These are phyloP conservation scores for Drosophila bunnanda DNA, from an alignment of 2,888 invertebrate genomes.

Conservation along the genomic window DNA sequence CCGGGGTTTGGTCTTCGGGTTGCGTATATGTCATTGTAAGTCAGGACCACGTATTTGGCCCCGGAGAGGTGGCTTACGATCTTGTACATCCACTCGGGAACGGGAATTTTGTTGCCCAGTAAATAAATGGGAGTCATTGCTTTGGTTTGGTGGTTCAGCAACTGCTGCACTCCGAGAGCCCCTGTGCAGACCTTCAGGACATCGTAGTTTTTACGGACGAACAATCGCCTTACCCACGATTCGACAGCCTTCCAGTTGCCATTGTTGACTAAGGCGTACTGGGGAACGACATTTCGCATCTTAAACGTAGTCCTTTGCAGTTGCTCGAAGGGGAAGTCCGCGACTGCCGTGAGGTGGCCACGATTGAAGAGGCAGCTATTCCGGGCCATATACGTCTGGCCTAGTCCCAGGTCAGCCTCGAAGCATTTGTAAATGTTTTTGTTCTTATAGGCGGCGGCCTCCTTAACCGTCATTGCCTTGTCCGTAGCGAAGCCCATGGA, in stretches of 20 bases:
- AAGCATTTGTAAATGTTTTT: constrained; percentile 50
- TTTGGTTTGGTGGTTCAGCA: not conserved
- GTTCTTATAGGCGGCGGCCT: constrained; percentile 39
- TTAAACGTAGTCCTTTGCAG: constrained; percentile 85
- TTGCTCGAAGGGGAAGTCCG: constrained; percentile 85
- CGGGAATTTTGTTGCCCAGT: constrained; percentile 17
- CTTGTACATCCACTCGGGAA: constrained; percentile 61
- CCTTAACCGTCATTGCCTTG: constrained; percentile 32
- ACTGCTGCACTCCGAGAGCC: constrained; percentile 37
- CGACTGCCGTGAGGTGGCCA: constrained; percentile 85
- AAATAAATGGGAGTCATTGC: constrained; percentile 37
- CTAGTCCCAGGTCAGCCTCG: constrained; percentile 26
- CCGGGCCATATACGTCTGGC: constrained; percentile 25
- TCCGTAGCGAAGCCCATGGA: constrained; percentile 44
- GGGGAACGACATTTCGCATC: constrained; percentile 85
- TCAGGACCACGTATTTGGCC: constrained; percentile 37
- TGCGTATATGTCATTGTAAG: constrained; percentile 48
- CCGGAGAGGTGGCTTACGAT: constrained; percentile 28
- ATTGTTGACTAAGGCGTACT: constrained; percentile 86
- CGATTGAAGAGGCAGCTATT: constrained; percentile 76
- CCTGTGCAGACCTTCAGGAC: constrained; percentile 51
- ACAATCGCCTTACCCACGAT: constrained; percentile 69
- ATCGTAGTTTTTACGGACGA: not conserved
- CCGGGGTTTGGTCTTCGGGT: not conserved
- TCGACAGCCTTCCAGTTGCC: constrained; percentile 86